Conservation (phyloP, 92 coral and sea anemone genomes). For the Diadumene lineata region DNA sequence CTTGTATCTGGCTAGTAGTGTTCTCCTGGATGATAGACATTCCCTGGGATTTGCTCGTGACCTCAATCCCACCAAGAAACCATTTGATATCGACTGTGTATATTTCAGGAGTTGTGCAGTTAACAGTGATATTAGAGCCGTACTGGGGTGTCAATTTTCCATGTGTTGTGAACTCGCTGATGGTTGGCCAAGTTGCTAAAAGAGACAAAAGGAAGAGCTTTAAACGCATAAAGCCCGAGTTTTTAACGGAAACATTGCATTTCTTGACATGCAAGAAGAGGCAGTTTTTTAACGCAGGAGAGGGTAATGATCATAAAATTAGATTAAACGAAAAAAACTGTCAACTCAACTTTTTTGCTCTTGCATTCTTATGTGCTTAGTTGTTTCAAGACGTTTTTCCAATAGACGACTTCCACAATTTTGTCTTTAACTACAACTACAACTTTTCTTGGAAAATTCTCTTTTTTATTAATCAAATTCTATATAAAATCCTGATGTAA, state of each 20-base stretch:
- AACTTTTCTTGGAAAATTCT: too few species aligned
- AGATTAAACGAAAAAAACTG: not conserved
- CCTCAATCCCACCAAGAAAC: conserved; percentile 3
- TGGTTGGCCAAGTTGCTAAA: not conserved
- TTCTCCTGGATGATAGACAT: not conserved
- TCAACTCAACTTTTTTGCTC: too few species aligned
- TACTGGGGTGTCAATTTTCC: not conserved
- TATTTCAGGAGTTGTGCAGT: not conserved
- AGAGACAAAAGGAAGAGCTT: not conserved
- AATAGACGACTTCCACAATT: too few species aligned
- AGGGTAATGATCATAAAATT: not conserved
- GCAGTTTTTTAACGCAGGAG: not conserved
- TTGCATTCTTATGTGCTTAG: too few species aligned
- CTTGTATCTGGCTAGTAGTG: too few species aligned
- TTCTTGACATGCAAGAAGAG: not conserved
- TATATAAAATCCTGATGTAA: too few species aligned
- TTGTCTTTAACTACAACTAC: too few species aligned
- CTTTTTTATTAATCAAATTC: too few species aligned
- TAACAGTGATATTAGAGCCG: conserved; percentile 1
- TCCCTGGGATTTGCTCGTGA: not conserved
- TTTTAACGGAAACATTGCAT: not conserved
- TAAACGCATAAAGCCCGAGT: not conserved
- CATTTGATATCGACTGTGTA: not conserved
- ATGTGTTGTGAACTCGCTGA: not conserved
- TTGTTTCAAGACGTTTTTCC: too few species aligned